A percentile compares a stretch with the other conserved stretches of the same genome.
Conservation (phyloP, 1,140 invertebrate genomes). For the Drosophila tsacasi region DNA sequence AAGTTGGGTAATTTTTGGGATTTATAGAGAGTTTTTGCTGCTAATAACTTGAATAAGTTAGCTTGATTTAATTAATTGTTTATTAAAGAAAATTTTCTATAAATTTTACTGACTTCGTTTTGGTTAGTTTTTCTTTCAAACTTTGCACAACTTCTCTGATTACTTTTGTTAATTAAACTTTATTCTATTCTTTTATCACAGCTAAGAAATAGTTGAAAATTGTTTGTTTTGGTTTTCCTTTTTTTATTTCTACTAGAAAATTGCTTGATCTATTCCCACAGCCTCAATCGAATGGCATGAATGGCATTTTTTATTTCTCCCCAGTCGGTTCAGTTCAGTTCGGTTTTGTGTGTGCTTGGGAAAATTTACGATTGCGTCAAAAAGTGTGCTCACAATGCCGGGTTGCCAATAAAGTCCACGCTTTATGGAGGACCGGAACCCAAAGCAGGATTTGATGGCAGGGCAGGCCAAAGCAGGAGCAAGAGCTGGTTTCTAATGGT, state of each 20-base stretch:
- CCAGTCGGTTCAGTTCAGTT: constrained; percentile 4
- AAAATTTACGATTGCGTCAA: constrained; percentile 46
- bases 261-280: constrained; percentile 6
- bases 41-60: too few species aligned
- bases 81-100: not conserved
- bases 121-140: not conserved
- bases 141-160: not conserved
- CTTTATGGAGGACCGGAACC: constrained; percentile 20
- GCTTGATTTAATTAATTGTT: not conserved
- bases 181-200: not conserved
- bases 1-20: not conserved
- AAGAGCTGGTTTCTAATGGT: constrained; percentile 15
- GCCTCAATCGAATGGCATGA: constrained; percentile 24
- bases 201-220: not conserved
- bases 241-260: constrained; percentile 10
- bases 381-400: constrained; percentile 15
- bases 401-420: constrained; percentile 33
- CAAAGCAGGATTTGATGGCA: constrained; percentile 19
- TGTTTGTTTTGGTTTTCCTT: not conserved
- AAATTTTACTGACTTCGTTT: not conserved
- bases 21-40: not conserved
- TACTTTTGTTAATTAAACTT: not conserved
- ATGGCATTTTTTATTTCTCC: constrained; percentile 39
- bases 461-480: not conserved
- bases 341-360: not conserved